Evolutionary conservation across 92 coral and sea anemone genomes (phyloP), one percentile per base, ranked within the genome.

Genomic region (Muricea muricata): DNA sequence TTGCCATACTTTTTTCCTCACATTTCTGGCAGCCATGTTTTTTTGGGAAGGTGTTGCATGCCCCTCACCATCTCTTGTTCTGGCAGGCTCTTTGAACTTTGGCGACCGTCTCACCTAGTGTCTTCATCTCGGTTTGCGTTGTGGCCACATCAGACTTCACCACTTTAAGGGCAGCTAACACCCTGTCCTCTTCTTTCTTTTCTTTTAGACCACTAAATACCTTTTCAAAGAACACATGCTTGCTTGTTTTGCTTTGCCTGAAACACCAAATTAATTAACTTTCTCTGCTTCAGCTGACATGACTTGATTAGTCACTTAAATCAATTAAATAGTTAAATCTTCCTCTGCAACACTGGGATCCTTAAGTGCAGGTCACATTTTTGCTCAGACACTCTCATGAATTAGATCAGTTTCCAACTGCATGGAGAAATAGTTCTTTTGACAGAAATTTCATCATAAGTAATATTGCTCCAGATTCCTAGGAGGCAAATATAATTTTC

Each of bases 361-460:
- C 42, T 37, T 37, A 9, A 37, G 42, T 37, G 42, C 9, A 37
- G 42, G 42, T 37, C 42, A 4, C 42, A 37, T 37, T 9, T 37
- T 37, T 4, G 42, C 42, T 4, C 42, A 9, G 42, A 37, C 9
- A 37, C 5, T 37, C 42, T 37, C 42, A 9, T 84, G 89, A 29
- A 65, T 84, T 24, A 89, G 46, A 55, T 85, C 90, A 24, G 93
- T 90, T 57, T 90, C 93, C 4, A 90, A 39, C n/a, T 48, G 90
- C 93, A 85, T 87, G 91, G n/a, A 90, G 85, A 74, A 87, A 87
- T 28, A 90, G 41, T 25, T 86, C 73, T n/a, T 35, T 87, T 88
- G 1, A 90, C 91, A 61, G 91, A 83, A 10, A 61, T 15, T 37
- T 75, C 77, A 77, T 83, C 86, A 83, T 90, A 90, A 24, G 79